Evolutionary conservation across 2,797 vertebrate genomes (phyloP), one percentile per base, ranked within the genome.

Genomic region (Nannoperca australis): DNA sequence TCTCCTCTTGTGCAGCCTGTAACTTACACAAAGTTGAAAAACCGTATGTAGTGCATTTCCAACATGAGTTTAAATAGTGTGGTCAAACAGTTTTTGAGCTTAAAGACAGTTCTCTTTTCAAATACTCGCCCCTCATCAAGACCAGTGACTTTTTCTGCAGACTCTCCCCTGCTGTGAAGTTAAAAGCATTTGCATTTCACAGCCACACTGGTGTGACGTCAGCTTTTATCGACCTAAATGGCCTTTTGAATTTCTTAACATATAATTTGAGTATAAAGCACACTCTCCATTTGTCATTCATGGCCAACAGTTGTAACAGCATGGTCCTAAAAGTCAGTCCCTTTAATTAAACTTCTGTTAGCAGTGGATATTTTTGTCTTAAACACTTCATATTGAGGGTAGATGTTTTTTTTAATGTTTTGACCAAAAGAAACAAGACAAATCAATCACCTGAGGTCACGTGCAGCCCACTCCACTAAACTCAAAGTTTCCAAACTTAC

Each of bases 161-260:
- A 79, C 59, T 3, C 42, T 59, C 64, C 72, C 92, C 84, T 6
- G 82, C 88, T 88, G 88, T 83, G 87, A 89, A 85, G 81, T 82
- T 84, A 83, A 92, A 92, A 88, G 85, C 82, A 70, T 88, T 86
- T 89, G 61, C 83, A 79, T 83, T 91, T 89, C 82, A 83, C 76
- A 82, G 83, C 63, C 44, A 11, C 56, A 18, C 40, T 73, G 54
- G 51, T 82, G 79, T 80, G 81, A 86, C 69, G 50, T 64, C 79
- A 36, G 86, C 85, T 85, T 91, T 89, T 78, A 89, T 85, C 73
- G 34, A 75, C 65, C 71, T 72, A 70, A 87, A 64, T 68, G 82
- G 62, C 79, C 80, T 82, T 85, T 91, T 82, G 75, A 81, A 82
- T 86, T 82, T 76, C 79, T 86, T 82, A 89, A 80, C 84, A 66